A percentile compares a stretch with the other conserved stretches of the same genome.
These are phyloP conservation scores for Himalopsyche tibetana DNA, from an alignment of 2,888 invertebrate species.

Conservation along the genomic window DNA sequence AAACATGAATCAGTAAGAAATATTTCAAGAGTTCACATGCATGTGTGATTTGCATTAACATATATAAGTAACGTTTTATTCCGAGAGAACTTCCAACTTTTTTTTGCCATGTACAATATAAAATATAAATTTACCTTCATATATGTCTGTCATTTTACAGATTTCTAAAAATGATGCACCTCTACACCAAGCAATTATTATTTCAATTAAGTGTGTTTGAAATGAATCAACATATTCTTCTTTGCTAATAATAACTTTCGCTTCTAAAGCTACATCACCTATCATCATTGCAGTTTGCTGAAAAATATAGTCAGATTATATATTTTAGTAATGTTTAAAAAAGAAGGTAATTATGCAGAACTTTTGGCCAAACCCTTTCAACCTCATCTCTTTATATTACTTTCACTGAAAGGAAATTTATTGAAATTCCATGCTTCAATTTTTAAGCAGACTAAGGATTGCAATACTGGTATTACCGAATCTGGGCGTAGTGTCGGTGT, in stretches of 20 bases:
- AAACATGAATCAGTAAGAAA: background rate
- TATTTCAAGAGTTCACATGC: too few species aligned
- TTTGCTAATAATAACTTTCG: constrained; percentile 91
- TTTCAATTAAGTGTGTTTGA: constrained; percentile 97
- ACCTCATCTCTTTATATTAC: too few species aligned
- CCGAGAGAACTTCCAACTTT: too few species aligned
- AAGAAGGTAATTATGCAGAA: background rate
- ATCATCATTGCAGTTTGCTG: constrained; percentile 94
- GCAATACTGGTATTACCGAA: too few species aligned
- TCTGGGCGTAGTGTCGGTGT: too few species aligned
- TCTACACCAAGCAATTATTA: constrained; percentile 96
- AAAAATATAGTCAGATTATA: constrained; percentile 56
- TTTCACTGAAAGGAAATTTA: too few species aligned
- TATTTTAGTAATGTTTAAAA: background rate
- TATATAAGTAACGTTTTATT: too few species aligned
- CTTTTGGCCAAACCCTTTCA: background rate
- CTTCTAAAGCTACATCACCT: constrained; percentile 91
- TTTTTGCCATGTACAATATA: too few species aligned
- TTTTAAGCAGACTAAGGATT: too few species aligned
- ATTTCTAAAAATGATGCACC: constrained; percentile 94
- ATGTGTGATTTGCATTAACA: too few species aligned
- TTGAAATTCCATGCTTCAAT: too few species aligned
- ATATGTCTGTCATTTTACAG: constrained; percentile 97
- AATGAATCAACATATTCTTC: constrained; percentile 93
- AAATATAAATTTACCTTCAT: constrained; percentile 83